These are phyloP conservation scores for Melanogrammus aeglefinus DNA, from an alignment of 2,797 vertebrate genomes.

Conservation along the genomic window DNA sequence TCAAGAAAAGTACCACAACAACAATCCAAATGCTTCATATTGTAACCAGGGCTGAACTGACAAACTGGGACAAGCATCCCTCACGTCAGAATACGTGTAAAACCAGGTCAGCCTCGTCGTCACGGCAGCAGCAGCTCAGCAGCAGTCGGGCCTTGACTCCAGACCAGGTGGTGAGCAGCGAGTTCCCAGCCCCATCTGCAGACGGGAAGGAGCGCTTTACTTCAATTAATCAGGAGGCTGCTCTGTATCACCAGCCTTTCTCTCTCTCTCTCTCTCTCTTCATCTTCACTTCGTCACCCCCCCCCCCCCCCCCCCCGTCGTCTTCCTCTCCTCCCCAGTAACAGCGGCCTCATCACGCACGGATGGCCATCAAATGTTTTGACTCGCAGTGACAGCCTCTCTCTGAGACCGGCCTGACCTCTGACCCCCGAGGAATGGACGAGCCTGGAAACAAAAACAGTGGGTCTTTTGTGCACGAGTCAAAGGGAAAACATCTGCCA, in stretches of 20 bases:
- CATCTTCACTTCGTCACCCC: background rate
- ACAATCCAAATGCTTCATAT: background rate
- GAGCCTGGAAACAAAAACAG: slow-evolving; percentile 73
- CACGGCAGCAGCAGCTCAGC: slow-evolving; percentile 17
- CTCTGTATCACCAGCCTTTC: slow-evolving; percentile 11
- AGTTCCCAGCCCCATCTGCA: slow-evolving; percentile 62
- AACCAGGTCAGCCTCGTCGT: background rate
- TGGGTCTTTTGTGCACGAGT: slow-evolving; percentile 60
- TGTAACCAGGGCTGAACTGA: background rate
- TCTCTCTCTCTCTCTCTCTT: background rate
- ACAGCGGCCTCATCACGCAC: slow-evolving; percentile 54
- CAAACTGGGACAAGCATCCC: background rate
- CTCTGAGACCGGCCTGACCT: slow-evolving; percentile 69
- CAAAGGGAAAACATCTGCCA: slow-evolving; percentile 75
- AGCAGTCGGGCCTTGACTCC: slow-evolving; percentile 42
- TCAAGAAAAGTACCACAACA: background rate
- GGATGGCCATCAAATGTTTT: slow-evolving; percentile 64
- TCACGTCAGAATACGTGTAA: background rate
- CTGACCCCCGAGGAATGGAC: slow-evolving; percentile 73
- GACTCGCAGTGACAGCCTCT: slow-evolving; percentile 64
- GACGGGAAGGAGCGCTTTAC: slow-evolving; percentile 66
- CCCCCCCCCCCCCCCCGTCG: too few relatives aligned
- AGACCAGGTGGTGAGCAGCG: slow-evolving; percentile 46
- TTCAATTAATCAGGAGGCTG: slow-evolving; percentile 57
- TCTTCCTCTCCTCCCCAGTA: slow-evolving; percentile 10